Evolutionary conservation across 1,140 invertebrate species (phyloP), one percentile per base, ranked within the genome.

Genomic region (Drosophila yakuba): DNA sequence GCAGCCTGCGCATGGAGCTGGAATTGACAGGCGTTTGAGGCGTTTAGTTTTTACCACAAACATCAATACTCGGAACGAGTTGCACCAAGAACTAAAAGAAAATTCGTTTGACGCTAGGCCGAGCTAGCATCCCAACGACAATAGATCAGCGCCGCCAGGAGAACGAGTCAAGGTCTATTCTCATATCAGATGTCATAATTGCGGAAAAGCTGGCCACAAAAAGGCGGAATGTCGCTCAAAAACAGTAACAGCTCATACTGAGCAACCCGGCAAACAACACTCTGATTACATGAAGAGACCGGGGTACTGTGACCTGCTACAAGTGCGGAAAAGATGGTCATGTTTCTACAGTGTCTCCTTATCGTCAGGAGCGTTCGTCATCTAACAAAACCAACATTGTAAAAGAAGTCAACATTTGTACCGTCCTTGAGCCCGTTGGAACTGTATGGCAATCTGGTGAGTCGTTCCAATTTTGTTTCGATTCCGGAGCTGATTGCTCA

Each of bases 71-170:
- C 5, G 32, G 20, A 66, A 47, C 44, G 44, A 66, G 35, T 15
- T 50, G 36, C 44, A 66, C 15, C 35, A 66, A 7, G 35, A 57
- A 57, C 54, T 57, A 11, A 66, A 66, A 48, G 36, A 44, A 8
- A 39, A 35, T 57, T 66, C 35, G 35, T 48, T 66, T 38, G 35
- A 55, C 17, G 20, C 14, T 8, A 38, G 35, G 23, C 35, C n/a
- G 35, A 55, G 17, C 17, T 35, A 38, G 52, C 52, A 55, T 23
- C 3, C 35, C 4, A 23, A 55, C 35, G 25, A 28, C 5, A 55
- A 55, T 14, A 2, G 0, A 55, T 6, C 8, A 23, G 35, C 35
- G n/a, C 35, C 17, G 15, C 15, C 15, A 17, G 1, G 17, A 17
- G 17, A 17, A 17, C 17, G 17, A 17, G 0, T 17, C 17, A 17